Evolutionary conservation across 2,113 vertebrate species (phyloP), one percentile per base, ranked within the genome.

Genomic region (Lynx canadensis): DNA sequence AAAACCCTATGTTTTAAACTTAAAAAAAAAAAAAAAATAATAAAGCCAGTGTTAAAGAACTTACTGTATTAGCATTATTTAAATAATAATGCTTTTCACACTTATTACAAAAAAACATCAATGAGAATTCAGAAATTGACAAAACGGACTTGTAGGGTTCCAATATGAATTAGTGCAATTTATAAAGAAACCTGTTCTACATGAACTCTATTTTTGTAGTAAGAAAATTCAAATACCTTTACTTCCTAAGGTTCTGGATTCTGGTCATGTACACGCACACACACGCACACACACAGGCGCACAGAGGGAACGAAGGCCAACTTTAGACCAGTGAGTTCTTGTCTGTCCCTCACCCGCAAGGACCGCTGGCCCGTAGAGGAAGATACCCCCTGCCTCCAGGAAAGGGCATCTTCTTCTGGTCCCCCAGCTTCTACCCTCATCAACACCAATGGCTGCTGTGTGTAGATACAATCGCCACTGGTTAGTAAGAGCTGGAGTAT

Each of bases 41-140:
- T 23, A 96, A 95, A 88, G 93, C 84, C 96, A 94, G 73, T 90
- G 91, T 94, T 81, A 94, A 71, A 97, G 91, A 91, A 97, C 15
- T 2, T 89, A 97, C 91, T 93, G 91, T 96, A 94, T 25, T 66
- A 83, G 81, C 86, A 98, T 89, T 95, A 95, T 81, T 84, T 68
- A 95, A 98, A 98, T 97, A 97, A 97, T 55, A 97, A 97, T 96
- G 97, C 97, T 96, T 98, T 97, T 97, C 97, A 94, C 7, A 86
- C 31, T 92, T 98, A 98, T 96, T 93, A 76, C 86, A 92, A 91
- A 96, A 73, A 73, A 88, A 76, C 48, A 89, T 60, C 48, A 74
- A 27, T 95, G 94, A 98, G 76, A 96, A 92, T 97, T 89, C 57
- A 97, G 92, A 98, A 98, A 94, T 87, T 45, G 85, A 97, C 96